phyloP scores from a whole-genome alignment of 2,888 invertebrate species.

The Kryphioiulus occultus region DNA sequence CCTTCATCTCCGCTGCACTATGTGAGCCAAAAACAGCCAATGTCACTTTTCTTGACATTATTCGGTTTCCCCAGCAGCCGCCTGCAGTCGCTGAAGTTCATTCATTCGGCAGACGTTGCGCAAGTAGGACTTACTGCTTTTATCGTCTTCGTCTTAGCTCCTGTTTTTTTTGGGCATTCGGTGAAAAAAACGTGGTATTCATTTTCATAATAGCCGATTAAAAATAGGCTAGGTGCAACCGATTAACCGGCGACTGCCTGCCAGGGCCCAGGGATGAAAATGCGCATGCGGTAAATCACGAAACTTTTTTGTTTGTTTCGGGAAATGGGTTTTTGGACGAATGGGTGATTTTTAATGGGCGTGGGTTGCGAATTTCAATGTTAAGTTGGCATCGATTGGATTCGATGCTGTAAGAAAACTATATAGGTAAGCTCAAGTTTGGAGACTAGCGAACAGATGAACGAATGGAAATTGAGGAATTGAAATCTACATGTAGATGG shows the following conservation, averaged over 20 bases:
- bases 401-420: no score
- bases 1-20: neutral
- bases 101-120: slow-evolving; percentile 11
- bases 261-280: neutral
- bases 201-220: neutral
- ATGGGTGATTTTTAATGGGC: no score
- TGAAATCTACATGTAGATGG: no score
- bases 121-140: neutral
- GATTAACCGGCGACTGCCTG: neutral
- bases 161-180: neutral
- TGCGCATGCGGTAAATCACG: slow-evolving; percentile 7
- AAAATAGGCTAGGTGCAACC: neutral
- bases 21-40: slow-evolving; percentile 13
- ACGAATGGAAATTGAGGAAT: no score
- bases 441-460: no score
- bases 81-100: neutral
- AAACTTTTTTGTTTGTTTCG: neutral
- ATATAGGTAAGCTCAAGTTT: no score
- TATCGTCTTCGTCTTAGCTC: neutral
- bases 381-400: no score
- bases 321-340: no score
- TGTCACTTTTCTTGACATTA: slow-evolving; percentile 31
- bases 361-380: no score
- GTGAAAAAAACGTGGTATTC: neutral
- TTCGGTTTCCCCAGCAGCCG: neutral